Base-by-base conservation (phyloP, 1,140 invertebrate species). In the Babylonia areolata region DNA sequence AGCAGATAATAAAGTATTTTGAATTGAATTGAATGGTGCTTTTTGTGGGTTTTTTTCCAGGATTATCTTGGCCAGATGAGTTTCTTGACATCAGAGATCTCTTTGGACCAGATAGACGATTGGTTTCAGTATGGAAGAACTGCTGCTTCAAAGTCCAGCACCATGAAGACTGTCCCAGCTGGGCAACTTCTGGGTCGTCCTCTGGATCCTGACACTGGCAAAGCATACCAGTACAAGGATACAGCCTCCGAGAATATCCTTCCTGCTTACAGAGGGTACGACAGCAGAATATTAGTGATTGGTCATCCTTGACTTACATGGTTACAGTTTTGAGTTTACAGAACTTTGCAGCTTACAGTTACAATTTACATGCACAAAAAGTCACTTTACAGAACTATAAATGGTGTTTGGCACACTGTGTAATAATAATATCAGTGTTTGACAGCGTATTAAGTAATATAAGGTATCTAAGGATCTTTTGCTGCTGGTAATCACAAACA, bases 51-150 rank as follows among this genome's bases (percentile, higher is more conserved):
- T 42, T 40, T 11, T 79, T n/a, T 79, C 9, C 77, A 40, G 37
- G 9, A 1, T 40, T 79, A 20, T 9, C 15, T 39, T 75, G 33
- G 31, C 73, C 37, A 39, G 23, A 89, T 90, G 90, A 90, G 82
- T 84, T 81, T 89, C 15, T 79, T 93, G 28, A 88, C 85, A 12
- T 73, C 87, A 17, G 91, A 93, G 80, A 85, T 93, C 64, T 90
- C 91, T 17, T 64, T 92, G 37, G 91, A 92, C n/a, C 89, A 91
- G 58, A 90, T 92, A 85, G 92, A 93, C 86, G 91, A 92, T n/a
- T 93, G 91, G 91, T 93, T 93, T 85, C 89, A 86, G 37, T 91
- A 92, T 78, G 92, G 92, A 28, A 92, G 91, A 37, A 89, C 89
- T 71, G 79, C 89, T 0, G 84, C 87, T 3, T 82, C 85, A 40